A percentile compares a stretch with the other conserved stretches of the same genome.
Evolutionary conservation across 2,113 vertebrate genomes (phyloP).

Genomic region (Myrmecophaga tridactyla): DNA sequence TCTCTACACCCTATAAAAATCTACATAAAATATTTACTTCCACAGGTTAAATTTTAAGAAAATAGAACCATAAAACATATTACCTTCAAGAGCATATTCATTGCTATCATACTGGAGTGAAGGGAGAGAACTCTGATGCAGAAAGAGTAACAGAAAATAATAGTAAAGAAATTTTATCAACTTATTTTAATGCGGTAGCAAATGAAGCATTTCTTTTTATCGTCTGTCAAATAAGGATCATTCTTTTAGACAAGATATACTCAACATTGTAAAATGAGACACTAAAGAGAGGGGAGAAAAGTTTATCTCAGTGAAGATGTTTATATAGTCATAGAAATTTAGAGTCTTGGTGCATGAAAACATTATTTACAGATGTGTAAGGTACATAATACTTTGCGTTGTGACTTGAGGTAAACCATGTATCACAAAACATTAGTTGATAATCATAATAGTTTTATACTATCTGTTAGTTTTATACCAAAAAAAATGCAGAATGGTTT

Average conservation of each 20-base stretch:
- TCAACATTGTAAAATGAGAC: neutral
- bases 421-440: neutral
- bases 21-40: slow-evolving; percentile 7
- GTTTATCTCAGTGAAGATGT: neutral
- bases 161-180: slow-evolving; percentile 25
- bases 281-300: neutral
- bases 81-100: neutral
- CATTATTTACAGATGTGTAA: neutral
- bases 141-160: neutral
- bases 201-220: slow-evolving; percentile 52
- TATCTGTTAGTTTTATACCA: neutral
- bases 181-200: slow-evolving; percentile 10
- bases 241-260: slow-evolving; percentile 33
- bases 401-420: neutral
- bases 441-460: neutral
- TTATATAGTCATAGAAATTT: neutral
- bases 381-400: neutral
- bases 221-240: neutral
- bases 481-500: neutral
- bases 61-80: neutral
- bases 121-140: neutral
- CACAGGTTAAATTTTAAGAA: neutral
- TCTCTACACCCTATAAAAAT: neutral
- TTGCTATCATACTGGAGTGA: neutral
- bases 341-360: neutral